Evolutionary conservation across 2,888 invertebrate genomes (phyloP).

Genomic region (Parnassius orleans): DNA sequence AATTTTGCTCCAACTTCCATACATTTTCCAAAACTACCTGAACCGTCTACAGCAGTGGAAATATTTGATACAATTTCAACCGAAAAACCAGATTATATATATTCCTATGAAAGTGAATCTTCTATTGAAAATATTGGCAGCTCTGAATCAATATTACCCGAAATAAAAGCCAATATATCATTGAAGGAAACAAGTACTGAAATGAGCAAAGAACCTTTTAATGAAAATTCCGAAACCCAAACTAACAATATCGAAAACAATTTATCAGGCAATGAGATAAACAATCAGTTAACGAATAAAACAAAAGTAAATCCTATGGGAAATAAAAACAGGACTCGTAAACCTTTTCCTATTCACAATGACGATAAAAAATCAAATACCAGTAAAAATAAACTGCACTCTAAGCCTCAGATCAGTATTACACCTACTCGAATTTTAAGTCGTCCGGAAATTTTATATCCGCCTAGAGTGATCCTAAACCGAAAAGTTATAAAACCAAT

Average conservation of each 20-base stretch:
- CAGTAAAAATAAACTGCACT: constrained; percentile 52
- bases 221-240: constrained; percentile 35
- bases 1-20: constrained; percentile 64
- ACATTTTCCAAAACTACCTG: constrained; percentile 49
- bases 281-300: constrained; percentile 55
- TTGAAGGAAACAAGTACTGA: constrained; percentile 46
- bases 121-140: constrained; percentile 52
- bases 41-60: constrained; percentile 44
- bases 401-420: constrained; percentile 51
- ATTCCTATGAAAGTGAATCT: constrained; percentile 53
- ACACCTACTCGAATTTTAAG: constrained; percentile 58
- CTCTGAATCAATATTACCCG: constrained; percentile 44
- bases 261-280: constrained; percentile 45
- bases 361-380: constrained; percentile 56
- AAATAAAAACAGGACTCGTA: constrained; percentile 62
- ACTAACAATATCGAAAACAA: constrained; percentile 27
- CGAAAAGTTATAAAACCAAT: constrained; percentile 59
- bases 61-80: constrained; percentile 40
- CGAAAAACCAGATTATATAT: constrained; percentile 43
- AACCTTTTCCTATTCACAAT: constrained; percentile 60
- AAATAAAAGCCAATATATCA: constrained; percentile 36
- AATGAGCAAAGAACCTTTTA: constrained; percentile 33
- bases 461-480: constrained; percentile 54
- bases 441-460: constrained; percentile 60
- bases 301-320: constrained; percentile 51